Base-by-base conservation (phyloP, 2,888 invertebrate species). In the Eupeodes luniger region DNA sequence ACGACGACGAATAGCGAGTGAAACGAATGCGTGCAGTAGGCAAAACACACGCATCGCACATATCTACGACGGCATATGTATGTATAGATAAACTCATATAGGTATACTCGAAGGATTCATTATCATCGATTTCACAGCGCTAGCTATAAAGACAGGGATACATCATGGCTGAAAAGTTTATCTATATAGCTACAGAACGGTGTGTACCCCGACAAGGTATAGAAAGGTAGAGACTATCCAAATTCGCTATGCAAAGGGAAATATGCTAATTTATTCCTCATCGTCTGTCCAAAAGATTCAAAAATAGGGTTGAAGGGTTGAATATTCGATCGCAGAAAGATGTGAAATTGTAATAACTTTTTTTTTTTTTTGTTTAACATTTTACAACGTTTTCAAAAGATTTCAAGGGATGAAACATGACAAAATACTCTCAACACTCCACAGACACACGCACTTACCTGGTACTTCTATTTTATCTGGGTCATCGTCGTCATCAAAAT, bases 391-490 rank as follows among this genome's bases (percentile, higher is more conserved):
- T 40, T 51, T 19, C 11, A 67, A 78, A 61, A 10, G 75, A 34
- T 16, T 64, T 74, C 0, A 66, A 76, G 34, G 51, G 57, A 47
- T 53, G 57, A 70, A 77, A 12, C 14, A 44, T 19, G 5, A 44
- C 62, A 76, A 72, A 72, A 34, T n/a, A 36, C 19, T 72, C 19
- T 40, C 3, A 27, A 27, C 27, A 27, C 3, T 27, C 27, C 27
- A 27, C 27, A 27, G 27, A 27, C 51, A 51, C 40, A 64, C 19
- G 11, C 16, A 92, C 93, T 94, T 93, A 96, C 97, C 98, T 93
- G 98, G 98, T 62, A 98, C 97, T 95, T 97, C 97, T 94, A 97
- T 96, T 94, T 97, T 97, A 93, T 98, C 98, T 81, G 98, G 98
- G 95, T 98, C 98, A 91, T 97, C 97, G 93, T 97, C 97, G 91